Percentiles rank a stretch among this genome's conserved stretches.
Conservation (phyloP, 2,888 invertebrate genomes). For the Microdon myrmicae region DNA sequence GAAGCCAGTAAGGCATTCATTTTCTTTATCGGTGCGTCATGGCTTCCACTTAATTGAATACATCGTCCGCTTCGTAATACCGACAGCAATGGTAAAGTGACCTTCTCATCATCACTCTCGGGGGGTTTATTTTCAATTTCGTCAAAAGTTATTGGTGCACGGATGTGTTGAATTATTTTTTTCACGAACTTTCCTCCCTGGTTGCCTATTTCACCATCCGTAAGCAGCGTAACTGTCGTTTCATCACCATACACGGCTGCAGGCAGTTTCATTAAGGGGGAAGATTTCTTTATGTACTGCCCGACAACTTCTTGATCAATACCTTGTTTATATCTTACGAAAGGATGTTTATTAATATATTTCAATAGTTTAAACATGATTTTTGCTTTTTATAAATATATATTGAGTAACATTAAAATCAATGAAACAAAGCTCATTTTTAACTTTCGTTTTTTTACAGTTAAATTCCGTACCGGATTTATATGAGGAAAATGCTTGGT, state of each 20-base stretch:
- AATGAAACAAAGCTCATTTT: neutral
- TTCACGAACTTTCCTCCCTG: slow-evolving; percentile 56
- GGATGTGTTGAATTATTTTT: slow-evolving; percentile 54
- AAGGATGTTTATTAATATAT: neutral
- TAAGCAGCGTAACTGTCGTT: slow-evolving; percentile 55
- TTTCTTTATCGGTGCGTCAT: slow-evolving; percentile 53
- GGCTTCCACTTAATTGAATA: slow-evolving; percentile 55
- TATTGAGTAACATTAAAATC: neutral
- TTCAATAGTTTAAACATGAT: slow-evolving; percentile 13
- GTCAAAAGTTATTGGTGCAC: slow-evolving; percentile 58
- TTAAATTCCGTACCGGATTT: slow-evolving; percentile 45
- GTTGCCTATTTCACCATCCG: slow-evolving; percentile 54
- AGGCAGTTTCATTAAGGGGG: slow-evolving; percentile 4
- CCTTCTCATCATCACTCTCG: slow-evolving; percentile 11
- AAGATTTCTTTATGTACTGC: neutral
- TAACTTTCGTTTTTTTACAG: slow-evolving; percentile 17
- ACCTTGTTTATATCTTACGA: neutral
- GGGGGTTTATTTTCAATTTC: slow-evolving; percentile 48
- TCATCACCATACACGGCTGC: slow-evolving; percentile 56
- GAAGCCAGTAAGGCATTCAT: slow-evolving; percentile 54
- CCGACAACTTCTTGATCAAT: neutral
- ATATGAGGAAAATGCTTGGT: slow-evolving; percentile 53
- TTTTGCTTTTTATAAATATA: no score
- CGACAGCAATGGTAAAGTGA: slow-evolving; percentile 54
- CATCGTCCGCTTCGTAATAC: slow-evolving; percentile 58